Conservation (phyloP, 2,888 invertebrate species). For the Caenorhabditis afra region DNA sequence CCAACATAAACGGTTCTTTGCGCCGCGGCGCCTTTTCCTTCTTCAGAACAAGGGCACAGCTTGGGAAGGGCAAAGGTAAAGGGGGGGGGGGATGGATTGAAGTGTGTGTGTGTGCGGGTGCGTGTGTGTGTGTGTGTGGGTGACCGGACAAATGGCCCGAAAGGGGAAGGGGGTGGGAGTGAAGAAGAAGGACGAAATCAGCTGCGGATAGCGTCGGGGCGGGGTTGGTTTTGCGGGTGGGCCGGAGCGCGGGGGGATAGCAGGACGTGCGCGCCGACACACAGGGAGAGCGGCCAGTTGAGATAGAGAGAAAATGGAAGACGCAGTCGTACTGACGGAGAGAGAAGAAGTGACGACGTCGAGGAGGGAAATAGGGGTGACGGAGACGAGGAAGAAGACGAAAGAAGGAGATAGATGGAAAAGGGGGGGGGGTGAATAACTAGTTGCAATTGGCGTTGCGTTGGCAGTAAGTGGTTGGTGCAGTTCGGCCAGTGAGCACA, state of each 20-base stretch:
- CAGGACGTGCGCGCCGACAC: slow-evolving; percentile 45
- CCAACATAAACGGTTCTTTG: not conserved
- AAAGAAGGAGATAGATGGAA: slow-evolving; percentile 25
- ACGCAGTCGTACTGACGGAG: not conserved
- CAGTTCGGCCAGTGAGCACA: slow-evolving; percentile 4
- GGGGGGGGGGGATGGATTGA: not conserved
- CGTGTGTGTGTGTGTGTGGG: not conserved
- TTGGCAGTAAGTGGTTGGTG: slow-evolving; percentile 16
- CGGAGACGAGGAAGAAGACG: slow-evolving; percentile 12
- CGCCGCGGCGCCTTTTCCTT: not conserved
- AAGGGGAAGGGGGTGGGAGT: no score
- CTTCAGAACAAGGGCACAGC: slow-evolving; percentile 10
- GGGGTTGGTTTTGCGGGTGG: slow-evolving; percentile 37
- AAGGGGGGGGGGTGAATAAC: slow-evolving; percentile 56
- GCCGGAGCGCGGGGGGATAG: slow-evolving; percentile 24
- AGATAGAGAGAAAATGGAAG: slow-evolving; percentile 10
- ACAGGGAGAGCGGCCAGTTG: slow-evolving; percentile 35
- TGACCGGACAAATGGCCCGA: slow-evolving; percentile 33
- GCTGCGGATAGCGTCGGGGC: slow-evolving; percentile 45
- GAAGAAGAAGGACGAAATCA: slow-evolving; percentile 45
- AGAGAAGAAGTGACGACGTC: slow-evolving; percentile 39
- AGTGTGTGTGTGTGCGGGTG: no score
- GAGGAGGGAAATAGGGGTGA: not conserved
- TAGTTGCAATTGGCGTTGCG: slow-evolving; percentile 39
- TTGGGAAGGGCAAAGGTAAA: slow-evolving; percentile 28